Conservation (phyloP, 2,888 invertebrate species). For the Erebia palarica region DNA sequence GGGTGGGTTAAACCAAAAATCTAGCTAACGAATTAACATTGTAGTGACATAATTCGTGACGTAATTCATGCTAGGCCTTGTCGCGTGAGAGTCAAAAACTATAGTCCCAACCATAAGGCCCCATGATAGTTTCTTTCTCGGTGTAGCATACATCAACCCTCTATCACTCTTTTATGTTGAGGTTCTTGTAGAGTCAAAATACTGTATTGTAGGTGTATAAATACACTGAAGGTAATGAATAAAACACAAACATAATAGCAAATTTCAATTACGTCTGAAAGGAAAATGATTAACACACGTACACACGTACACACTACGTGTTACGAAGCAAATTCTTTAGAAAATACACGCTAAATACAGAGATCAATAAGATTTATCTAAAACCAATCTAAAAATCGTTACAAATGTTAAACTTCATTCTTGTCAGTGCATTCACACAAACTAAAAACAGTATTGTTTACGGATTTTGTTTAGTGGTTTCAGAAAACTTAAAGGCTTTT, state of each 20-base stretch:
- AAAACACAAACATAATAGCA: background rate
- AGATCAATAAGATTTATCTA: background rate
- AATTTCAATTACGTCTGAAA: background rate
- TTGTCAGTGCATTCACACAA: slow-evolving; percentile 60
- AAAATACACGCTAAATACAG: background rate
- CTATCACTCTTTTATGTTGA: background rate
- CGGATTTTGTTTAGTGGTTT: slow-evolving; percentile 53
- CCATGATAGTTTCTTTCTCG: too few relatives aligned
- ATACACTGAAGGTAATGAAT: slow-evolving; percentile 15
- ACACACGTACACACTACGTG: background rate
- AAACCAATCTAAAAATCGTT: background rate
- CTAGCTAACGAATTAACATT: too few relatives aligned
- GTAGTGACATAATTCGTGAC: too few relatives aligned
- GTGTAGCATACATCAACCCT: too few relatives aligned
- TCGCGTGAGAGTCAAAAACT: too few relatives aligned
- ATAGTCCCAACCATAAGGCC: too few relatives aligned
- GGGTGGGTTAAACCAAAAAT: too few relatives aligned
- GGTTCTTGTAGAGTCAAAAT: background rate
- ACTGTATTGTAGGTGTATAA: slow-evolving; percentile 11
- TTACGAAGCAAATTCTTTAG: slow-evolving; percentile 3
- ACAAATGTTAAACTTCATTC: slow-evolving; percentile 31
- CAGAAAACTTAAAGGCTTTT: background rate
- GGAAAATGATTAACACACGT: background rate
- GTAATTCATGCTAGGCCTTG: too few relatives aligned
- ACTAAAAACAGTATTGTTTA: slow-evolving; percentile 67